Evolutionary conservation across 2,797 vertebrate genomes (phyloP).

Genomic region (Cirrhinus mrigala): DNA sequence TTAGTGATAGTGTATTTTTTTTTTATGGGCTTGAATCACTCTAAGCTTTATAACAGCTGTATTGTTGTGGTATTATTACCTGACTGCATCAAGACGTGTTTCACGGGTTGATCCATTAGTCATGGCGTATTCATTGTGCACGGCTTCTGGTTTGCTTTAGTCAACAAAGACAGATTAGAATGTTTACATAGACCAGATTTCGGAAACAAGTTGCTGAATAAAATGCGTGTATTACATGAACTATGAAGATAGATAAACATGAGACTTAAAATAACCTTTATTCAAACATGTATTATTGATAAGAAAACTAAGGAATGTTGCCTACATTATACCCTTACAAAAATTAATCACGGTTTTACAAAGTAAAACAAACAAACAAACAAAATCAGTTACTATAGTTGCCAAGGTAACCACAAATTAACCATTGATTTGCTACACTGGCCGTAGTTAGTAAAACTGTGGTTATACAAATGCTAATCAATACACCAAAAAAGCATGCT

Average conservation of each 20-base stretch:
- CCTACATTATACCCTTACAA: not conserved
- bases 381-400: too few relatives aligned
- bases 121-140: slow-evolving; percentile 47
- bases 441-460: too few relatives aligned
- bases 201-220: not conserved
- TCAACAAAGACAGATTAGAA: slow-evolving; percentile 12
- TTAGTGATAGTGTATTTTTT: not conserved
- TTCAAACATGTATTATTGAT: not conserved
- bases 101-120: slow-evolving; percentile 45
- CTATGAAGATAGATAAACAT: not conserved
- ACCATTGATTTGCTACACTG: too few relatives aligned
- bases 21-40: not conserved
- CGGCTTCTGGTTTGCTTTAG: slow-evolving; percentile 35
- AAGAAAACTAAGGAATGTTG: not conserved
- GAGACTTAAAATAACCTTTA: not conserved
- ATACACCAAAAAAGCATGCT: too few relatives aligned
- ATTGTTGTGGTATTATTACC: slow-evolving; percentile 60
- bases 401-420: too few relatives aligned
- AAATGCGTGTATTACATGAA: not conserved
- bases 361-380: too few relatives aligned
- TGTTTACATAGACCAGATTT: not conserved
- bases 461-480: too few relatives aligned
- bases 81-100: slow-evolving; percentile 54
- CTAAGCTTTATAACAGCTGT: not conserved
- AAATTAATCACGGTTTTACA: too few relatives aligned